Evolutionary conservation across 1,140 invertebrate species (phyloP).

Genomic region (Drosophila pallidifrons): DNA sequence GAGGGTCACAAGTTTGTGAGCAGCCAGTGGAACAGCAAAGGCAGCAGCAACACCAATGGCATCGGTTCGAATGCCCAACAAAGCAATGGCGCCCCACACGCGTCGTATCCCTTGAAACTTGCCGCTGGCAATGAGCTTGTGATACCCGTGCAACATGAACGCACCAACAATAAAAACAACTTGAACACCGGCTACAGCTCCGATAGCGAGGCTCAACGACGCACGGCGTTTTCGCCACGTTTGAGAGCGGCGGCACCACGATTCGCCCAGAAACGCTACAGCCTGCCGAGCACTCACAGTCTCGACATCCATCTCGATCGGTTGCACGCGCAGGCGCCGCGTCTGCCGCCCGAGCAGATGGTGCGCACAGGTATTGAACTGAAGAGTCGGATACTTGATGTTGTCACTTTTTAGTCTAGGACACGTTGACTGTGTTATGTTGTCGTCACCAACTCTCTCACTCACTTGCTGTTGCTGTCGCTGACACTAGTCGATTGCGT

Average conservation of each 20-base stretch:
- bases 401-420: constrained; percentile 71
- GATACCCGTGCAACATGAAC: constrained; percentile 81
- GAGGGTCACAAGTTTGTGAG: constrained; percentile 87
- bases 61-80: constrained; percentile 60
- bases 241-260: constrained; percentile 31
- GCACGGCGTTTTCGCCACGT: not conserved
- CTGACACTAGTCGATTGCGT: not conserved
- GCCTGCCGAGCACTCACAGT: constrained; percentile 80
- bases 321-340: constrained; percentile 75
- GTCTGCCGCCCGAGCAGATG: constrained; percentile 69
- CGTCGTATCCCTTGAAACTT: constrained; percentile 70
- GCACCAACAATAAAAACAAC: constrained; percentile 16
- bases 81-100: constrained; percentile 59
- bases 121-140: constrained; percentile 73
- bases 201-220: constrained; percentile 64
- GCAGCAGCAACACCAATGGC: constrained; percentile 83
- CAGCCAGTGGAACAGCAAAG: constrained; percentile 84
- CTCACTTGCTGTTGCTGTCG: not conserved
- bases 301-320: constrained; percentile 83
- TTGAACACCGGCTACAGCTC: constrained; percentile 63
- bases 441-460: constrained; percentile 23
- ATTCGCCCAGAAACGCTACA: constrained; percentile 84
- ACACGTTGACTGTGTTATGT: constrained; percentile 25
- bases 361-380: constrained; percentile 69
- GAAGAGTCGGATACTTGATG: constrained; percentile 55